Conservation (phyloP, 1,140 invertebrate genomes). For the Drosophila sturtevanti region DNA sequence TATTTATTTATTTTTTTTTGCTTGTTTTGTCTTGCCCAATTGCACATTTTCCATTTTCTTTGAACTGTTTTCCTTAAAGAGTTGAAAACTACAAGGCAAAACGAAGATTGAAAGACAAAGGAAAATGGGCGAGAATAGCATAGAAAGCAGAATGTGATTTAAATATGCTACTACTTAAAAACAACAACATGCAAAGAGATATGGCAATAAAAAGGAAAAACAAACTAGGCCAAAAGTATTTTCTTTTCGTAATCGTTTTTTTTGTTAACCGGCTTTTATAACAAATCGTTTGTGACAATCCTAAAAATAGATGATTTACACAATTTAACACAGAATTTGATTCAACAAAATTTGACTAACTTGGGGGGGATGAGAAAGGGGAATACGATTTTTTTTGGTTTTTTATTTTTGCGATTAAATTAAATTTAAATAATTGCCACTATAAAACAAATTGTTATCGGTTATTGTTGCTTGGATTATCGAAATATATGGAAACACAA, state of each 20-base stretch:
- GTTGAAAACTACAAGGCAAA: slow-evolving; percentile 75
- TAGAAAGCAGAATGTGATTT: slow-evolving; percentile 18
- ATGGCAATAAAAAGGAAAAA: background rate
- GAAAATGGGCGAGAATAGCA: background rate
- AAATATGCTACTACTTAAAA: slow-evolving; percentile 27
- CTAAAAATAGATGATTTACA: slow-evolving; percentile 38
- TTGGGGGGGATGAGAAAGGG: background rate
- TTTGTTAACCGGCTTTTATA: slow-evolving; percentile 15
- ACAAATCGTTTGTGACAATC: slow-evolving; percentile 62
- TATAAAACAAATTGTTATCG: slow-evolving; percentile 31
- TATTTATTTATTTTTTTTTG: background rate
- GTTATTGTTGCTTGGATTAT: slow-evolving; percentile 44
- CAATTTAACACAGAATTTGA: slow-evolving; percentile 48
- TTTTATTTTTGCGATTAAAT: slow-evolving; percentile 49
- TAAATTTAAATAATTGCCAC: slow-evolving; percentile 55
- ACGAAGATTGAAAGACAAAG: slow-evolving; percentile 36
- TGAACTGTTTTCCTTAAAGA: slow-evolving; percentile 41
- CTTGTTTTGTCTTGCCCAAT: slow-evolving; percentile 56
- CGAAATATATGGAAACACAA: slow-evolving; percentile 38
- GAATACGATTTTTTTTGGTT: background rate
- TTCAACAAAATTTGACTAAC: slow-evolving; percentile 65
- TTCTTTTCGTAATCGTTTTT: background rate
- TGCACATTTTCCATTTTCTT: slow-evolving; percentile 46
- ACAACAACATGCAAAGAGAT: slow-evolving; percentile 36
- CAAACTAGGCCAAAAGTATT: slow-evolving; percentile 24